phyloP scores from a whole-genome alignment of 2,888 invertebrate genomes.

The Lepeophtheirus nordmannii region DNA sequence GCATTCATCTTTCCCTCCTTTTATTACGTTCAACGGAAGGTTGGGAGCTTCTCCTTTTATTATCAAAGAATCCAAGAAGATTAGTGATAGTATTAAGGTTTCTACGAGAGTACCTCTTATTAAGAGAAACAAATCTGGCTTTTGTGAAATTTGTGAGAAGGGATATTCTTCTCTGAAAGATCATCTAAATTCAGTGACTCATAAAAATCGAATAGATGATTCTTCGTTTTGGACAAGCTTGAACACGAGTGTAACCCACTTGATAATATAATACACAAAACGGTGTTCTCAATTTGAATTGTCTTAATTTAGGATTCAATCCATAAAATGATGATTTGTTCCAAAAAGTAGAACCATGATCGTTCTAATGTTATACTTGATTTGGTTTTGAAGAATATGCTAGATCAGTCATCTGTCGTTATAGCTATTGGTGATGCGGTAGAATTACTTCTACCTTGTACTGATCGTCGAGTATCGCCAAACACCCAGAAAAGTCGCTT shows the following conservation, averaged over 20 bases:
- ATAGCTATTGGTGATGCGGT: too few species aligned
- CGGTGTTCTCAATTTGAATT: too few species aligned
- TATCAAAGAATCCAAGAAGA: background rate
- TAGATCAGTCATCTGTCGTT: too few species aligned
- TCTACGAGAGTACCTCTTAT: background rate
- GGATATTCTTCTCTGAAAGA: background rate
- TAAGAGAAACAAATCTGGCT: background rate
- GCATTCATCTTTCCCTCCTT: background rate
- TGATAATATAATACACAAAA: background rate
- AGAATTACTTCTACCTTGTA: too few species aligned
- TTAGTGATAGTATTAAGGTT: background rate
- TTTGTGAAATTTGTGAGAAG: conserved; percentile 10
- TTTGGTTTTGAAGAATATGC: too few species aligned
- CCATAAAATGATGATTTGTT: too few species aligned
- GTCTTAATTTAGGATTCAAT: too few species aligned
- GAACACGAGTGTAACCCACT: background rate
- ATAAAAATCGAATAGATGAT: background rate
- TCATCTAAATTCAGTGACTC: background rate
- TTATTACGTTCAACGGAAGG: background rate
- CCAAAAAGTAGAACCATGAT: too few species aligned
- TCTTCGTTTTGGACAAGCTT: background rate
- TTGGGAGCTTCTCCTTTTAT: background rate
- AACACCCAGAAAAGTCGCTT: too few species aligned
- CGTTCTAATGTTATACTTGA: too few species aligned
- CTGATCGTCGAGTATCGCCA: too few species aligned